A percentile compares a stretch with the other conserved stretches of the same genome.
These are phyloP conservation scores for Lepidocyrtinus sp. DNA, from an alignment of 2,888 invertebrate species.

Conservation along the genomic window DNA sequence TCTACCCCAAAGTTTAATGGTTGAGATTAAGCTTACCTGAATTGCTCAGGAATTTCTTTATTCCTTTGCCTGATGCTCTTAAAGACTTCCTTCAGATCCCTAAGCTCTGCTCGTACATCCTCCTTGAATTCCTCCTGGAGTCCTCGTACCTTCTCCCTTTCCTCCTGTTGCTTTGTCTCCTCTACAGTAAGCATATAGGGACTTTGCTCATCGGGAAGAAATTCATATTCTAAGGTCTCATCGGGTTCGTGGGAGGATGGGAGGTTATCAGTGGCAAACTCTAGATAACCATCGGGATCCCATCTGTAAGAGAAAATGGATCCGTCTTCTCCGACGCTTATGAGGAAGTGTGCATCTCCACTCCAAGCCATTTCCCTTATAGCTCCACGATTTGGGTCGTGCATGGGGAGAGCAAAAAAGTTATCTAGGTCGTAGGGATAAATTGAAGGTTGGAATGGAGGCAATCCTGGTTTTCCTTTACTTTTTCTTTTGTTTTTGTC, in stretches of 20 bases:
- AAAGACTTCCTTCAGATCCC: slow-evolving; percentile 70
- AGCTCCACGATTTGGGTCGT: slow-evolving; percentile 81
- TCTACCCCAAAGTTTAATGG: too few relatives aligned
- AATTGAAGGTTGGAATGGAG: slow-evolving; percentile 60
- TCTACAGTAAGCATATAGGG: slow-evolving; percentile 75
- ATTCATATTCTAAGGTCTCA: slow-evolving; percentile 27
- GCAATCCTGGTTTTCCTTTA: slow-evolving; percentile 32
- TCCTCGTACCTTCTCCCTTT: slow-evolving; percentile 78
- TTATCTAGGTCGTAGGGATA: slow-evolving; percentile 74
- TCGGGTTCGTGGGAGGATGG: slow-evolving; percentile 26
- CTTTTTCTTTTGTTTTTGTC: slow-evolving; percentile 16
- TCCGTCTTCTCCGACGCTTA: slow-evolving; percentile 82
- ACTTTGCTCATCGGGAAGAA: slow-evolving; percentile 72
- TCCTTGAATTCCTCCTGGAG: slow-evolving; percentile 79
- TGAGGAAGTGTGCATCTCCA: slow-evolving; percentile 75
- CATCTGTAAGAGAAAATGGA: slow-evolving; percentile 83
- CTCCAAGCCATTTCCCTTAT: slow-evolving; percentile 79
- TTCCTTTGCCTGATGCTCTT: slow-evolving; percentile 73
- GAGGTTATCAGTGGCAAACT: slow-evolving; percentile 40
- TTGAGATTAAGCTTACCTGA: too few relatives aligned
- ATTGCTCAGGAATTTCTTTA: slow-evolving; percentile 76
- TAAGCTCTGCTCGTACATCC: slow-evolving; percentile 73
- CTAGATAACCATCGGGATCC: slow-evolving; percentile 73
- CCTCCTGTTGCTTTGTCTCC: slow-evolving; percentile 80
- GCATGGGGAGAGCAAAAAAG: slow-evolving; percentile 82